Evolutionary conservation across 2,113 vertebrate species (phyloP), one percentile per base, ranked within the genome.

Genomic region (Motacilla alba): DNA sequence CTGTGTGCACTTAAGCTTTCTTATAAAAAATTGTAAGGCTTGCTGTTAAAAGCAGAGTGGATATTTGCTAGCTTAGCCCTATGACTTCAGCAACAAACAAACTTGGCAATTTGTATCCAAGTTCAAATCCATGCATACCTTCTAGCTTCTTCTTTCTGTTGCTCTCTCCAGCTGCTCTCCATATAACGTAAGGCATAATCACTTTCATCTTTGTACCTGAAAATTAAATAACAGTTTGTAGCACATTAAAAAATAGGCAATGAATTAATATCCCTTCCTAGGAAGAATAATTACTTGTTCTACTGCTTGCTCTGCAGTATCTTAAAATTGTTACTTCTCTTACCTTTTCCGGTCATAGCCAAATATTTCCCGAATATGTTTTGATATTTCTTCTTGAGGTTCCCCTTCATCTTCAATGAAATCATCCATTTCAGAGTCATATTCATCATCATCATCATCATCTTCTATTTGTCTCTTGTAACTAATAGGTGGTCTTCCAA

Each of bases 341-440:
- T 97, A 99, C 99, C 93, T 99, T 85, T 55, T 96, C 89, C 98
- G 97, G 95, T 99, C 99, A 90, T 99, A 99, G 83, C 99, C 99
- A 94, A 99, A 99, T 92, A 99, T 99, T 96, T 99, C 99, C 78
- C 98, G 98, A 97, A 99, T 99, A 91, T 99, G 99, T 96, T 98
- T 99, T 72, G 99, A 99, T 97, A 99, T 98, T 97, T 99, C 98
- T 55, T 99, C 98, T 94, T 99, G 99, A 24, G 98, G 97, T 11
- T 98, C 99, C n/a, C 98, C 99, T 97, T 94, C 99, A 76, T 99
- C 98, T 72, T 99, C 99, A 50, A 99, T 99, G 94, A 99, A 99
- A 91, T 99, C 99, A 4, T 99, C 99, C 99, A 99, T 99, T 97
- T 99, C 99, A 15, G 99, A 98, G 95, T 99, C 99, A 41, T 98